A percentile compares a stretch with the other conserved stretches of the same genome.
Evolutionary conservation across 1,140 invertebrate genomes (phyloP).

Genomic region (Drosophila subobscura): DNA sequence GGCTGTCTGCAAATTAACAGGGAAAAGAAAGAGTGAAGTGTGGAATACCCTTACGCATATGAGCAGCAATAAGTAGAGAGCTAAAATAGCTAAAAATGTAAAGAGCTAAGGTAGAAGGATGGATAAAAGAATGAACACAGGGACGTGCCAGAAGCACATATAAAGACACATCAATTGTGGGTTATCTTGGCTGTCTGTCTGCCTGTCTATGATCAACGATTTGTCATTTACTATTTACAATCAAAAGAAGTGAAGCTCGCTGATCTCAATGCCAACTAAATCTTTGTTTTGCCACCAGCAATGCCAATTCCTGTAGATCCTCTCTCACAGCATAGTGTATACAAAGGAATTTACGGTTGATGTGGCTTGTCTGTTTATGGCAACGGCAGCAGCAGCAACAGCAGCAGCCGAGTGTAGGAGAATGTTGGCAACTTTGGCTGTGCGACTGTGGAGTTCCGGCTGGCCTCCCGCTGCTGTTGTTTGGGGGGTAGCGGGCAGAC

Average conservation of each 20-base stretch:
- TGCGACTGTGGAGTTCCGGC: too few relatives aligned
- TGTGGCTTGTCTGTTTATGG: conserved; percentile 55
- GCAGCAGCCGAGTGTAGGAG: not conserved
- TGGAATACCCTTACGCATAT: not conserved
- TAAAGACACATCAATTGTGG: too few relatives aligned
- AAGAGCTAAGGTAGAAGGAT: not conserved
- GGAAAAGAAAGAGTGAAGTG: not conserved
- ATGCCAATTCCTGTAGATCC: conserved; percentile 1
- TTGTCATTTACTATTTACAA: too few relatives aligned
- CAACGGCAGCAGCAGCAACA: conserved; percentile 7
- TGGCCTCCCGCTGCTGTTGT: too few relatives aligned
- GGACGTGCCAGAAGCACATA: too few relatives aligned
- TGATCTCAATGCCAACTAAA: too few relatives aligned
- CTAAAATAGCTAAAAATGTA: conserved; percentile 1
- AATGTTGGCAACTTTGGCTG: conserved; percentile 10
- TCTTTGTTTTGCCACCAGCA: too few relatives aligned
- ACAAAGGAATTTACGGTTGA: conserved; percentile 54
- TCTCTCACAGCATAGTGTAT: conserved; percentile 5
- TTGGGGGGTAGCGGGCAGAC: too few relatives aligned
- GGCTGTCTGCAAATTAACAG: not conserved
- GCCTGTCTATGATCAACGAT: too few relatives aligned
- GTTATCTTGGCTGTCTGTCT: too few relatives aligned
- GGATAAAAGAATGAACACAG: too few relatives aligned
- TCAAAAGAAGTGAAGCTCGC: too few relatives aligned
- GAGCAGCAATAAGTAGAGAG: not conserved